Percentiles rank a stretch among this genome's conserved stretches.
phyloP scores from a whole-genome alignment of 1,140 invertebrate species.

The Charaxes varanes region DNA sequence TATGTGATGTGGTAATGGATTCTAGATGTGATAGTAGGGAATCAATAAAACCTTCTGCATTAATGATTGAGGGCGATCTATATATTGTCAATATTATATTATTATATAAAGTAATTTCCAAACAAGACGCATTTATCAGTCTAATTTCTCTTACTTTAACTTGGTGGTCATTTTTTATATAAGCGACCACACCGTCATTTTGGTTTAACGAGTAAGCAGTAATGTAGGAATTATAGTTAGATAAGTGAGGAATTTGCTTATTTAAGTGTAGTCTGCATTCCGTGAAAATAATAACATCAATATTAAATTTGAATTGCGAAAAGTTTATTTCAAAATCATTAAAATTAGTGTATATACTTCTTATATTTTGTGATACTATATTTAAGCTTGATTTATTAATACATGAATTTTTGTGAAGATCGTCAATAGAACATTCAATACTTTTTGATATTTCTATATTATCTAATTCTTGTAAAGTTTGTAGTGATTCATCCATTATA shows the following conservation, averaged over 20 bases:
- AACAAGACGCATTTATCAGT: constrained; percentile 1
- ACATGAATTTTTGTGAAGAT: constrained; percentile 1
- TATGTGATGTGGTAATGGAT: constrained; percentile 2
- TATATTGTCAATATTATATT: constrained; percentile 4
- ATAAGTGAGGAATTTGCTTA: constrained; percentile 1
- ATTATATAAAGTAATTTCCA: background rate
- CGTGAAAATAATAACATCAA: constrained; percentile 13
- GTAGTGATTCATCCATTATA: constrained; percentile 6
- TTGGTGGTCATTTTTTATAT: constrained; percentile 3
- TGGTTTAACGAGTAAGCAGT: background rate
- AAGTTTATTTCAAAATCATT: constrained; percentile 5
- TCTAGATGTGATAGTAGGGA: constrained; percentile 14
- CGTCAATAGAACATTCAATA: constrained; percentile 6
- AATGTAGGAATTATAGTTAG: background rate
- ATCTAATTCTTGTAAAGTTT: constrained; percentile 3
- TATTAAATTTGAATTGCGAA: constrained; percentile 2
- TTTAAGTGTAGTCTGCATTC: constrained; percentile 13
- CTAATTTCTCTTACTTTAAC: constrained; percentile 3
- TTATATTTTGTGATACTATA: constrained; percentile 4
- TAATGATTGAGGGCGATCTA: constrained; percentile 19
- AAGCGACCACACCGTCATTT: constrained; percentile 3
- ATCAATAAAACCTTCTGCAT: constrained; percentile 20
- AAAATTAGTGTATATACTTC: constrained; percentile 4
- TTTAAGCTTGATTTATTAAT: constrained; percentile 7
- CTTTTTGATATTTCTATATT: constrained; percentile 3